Evolutionary conservation across 2,113 vertebrate genomes (phyloP).

Genomic region (Sclerurus mexicanus): DNA sequence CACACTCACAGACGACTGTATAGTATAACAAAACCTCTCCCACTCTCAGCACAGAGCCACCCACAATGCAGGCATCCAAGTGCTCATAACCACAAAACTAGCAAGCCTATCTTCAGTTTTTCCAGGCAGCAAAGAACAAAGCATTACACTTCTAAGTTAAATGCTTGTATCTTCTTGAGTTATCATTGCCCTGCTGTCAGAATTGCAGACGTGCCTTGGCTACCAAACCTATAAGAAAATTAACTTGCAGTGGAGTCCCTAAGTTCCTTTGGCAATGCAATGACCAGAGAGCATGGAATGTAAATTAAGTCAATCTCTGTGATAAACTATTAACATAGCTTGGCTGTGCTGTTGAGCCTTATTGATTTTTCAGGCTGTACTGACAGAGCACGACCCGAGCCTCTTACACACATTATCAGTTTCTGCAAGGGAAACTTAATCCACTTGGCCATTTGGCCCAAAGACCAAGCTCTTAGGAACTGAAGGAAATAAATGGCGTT

Average conservation of each 20-base stretch:
- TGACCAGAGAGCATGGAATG: not conserved
- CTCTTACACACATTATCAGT: not conserved
- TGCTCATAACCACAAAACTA: not conserved
- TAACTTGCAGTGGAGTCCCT: not conserved
- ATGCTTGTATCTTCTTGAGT: fast-evolving
- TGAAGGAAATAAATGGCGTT: not conserved
- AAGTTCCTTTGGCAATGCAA: not conserved
- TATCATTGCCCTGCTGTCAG: fast-evolving
- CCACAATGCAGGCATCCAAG: not conserved
- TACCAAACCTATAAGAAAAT: not conserved
- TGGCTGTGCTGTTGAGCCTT: not conserved
- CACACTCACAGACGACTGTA: not conserved
- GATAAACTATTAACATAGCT: not conserved
- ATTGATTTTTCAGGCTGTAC: not conserved
- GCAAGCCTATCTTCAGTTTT: not conserved
- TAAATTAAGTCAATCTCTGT: not conserved
- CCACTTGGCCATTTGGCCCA: not conserved
- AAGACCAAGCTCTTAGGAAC: not conserved
- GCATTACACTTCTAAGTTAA: not conserved
- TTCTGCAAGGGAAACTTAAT: not conserved
- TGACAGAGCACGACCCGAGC: not conserved
- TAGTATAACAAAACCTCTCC: conserved; percentile 5
- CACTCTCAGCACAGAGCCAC: conserved; percentile 19
- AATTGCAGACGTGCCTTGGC: not conserved
- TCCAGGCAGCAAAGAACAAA: not conserved